A percentile compares a stretch with the other conserved stretches of the same genome.
Conservation (phyloP, 2,113 vertebrate genomes). For the Callipepla californica region DNA sequence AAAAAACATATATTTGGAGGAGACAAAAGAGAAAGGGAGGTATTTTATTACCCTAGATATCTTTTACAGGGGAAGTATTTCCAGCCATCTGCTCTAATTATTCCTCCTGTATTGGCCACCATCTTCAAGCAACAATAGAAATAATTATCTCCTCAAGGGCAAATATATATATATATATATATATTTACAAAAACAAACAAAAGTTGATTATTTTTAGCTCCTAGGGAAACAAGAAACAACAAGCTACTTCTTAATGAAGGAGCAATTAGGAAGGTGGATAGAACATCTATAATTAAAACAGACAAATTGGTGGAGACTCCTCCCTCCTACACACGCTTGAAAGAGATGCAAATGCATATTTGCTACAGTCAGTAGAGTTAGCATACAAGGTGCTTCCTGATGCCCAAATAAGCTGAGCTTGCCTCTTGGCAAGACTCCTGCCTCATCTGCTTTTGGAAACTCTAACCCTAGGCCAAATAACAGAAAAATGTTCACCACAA, state of each 20-base stretch:
- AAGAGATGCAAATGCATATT: conserved; percentile 3
- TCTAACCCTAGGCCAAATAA: not conserved
- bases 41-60: conserved; percentile 60
- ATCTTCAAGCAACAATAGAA: conserved; percentile 80
- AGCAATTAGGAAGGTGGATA: conserved; percentile 78
- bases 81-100: conserved; percentile 83
- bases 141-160: conserved; percentile 82
- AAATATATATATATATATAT: conserved; percentile 51
- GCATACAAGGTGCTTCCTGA: not conserved
- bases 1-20: conserved; percentile 54
- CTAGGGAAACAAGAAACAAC: conserved; percentile 70
- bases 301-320: conserved; percentile 63
- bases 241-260: conserved; percentile 73
- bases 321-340: conserved; percentile 3
- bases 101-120: conserved; percentile 79
- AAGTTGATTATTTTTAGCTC: conserved; percentile 82
- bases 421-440: not conserved
- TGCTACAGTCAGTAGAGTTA: not conserved
- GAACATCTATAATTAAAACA: conserved; percentile 71
- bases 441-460: not conserved
- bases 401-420: not conserved
- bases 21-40: conserved; percentile 54
- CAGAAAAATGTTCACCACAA: not conserved
- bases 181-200: conserved; percentile 80
- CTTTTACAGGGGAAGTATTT: conserved; percentile 74